Percentiles rank a stretch among this genome's conserved stretches.
Evolutionary conservation across 2,113 vertebrate genomes (phyloP).

Genomic region (Candoia aspera): DNA sequence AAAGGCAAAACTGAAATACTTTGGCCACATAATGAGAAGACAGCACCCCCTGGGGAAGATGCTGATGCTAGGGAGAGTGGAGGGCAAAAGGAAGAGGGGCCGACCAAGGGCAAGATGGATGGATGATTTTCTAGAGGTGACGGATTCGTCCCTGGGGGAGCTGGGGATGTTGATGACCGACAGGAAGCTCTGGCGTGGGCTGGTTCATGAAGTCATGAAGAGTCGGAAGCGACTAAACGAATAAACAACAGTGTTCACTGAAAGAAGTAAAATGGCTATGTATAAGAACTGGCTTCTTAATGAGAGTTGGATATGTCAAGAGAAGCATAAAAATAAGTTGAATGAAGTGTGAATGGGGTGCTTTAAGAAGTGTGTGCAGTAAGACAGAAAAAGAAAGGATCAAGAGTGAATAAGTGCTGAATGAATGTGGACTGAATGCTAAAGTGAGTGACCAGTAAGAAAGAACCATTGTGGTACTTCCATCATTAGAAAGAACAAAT

Average conservation of each 20-base stretch:
- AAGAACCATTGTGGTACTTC: neutral
- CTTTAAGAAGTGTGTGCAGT: neutral
- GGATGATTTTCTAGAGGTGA: no score
- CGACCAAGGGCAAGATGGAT: no score
- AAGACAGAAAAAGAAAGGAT: neutral
- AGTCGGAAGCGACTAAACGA: no score
- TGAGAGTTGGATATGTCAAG: neutral
- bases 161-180: no score
- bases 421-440: neutral
- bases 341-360: neutral
- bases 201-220: no score
- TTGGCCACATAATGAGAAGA: no score
- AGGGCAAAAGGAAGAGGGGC: no score
- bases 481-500: neutral
- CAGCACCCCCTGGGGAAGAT: no score
- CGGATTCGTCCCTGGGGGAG: no score
- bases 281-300: neutral
- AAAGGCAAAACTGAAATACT: no score
- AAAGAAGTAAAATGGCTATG: neutral
- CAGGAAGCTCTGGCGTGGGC: no score
- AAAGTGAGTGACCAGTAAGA: neutral
- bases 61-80: no score
- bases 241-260: neutral
- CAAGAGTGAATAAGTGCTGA: neutral
- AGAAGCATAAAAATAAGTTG: neutral